Conservation (phyloP, 2,113 vertebrate genomes). For the Xenopus laevis region DNA sequence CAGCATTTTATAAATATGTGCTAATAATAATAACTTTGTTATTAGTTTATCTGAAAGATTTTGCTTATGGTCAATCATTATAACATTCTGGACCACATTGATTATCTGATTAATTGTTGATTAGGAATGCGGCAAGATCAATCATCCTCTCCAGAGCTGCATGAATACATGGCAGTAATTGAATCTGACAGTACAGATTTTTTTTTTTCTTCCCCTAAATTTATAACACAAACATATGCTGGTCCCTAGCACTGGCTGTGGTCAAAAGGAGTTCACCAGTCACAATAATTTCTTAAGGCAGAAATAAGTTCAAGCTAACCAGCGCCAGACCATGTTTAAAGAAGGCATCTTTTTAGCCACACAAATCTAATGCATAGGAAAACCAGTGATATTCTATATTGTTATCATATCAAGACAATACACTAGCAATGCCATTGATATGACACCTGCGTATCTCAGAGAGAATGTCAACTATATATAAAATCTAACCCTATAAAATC, state of each 20-base stretch:
- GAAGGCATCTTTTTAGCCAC: background rate
- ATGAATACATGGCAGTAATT: conserved; percentile 50
- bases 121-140: conserved; percentile 62
- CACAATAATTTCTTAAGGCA: conserved; percentile 11
- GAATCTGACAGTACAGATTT: conserved; percentile 45
- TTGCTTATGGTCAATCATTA: conserved; percentile 62
- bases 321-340: background rate
- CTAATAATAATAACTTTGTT: too few relatives aligned
- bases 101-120: conserved; percentile 71
- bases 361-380: background rate
- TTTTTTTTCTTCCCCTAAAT: conserved; percentile 38
- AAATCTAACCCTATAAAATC: too few relatives aligned
- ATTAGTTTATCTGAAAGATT: conserved; percentile 45
- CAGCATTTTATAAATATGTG: too few relatives aligned
- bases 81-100: conserved; percentile 55
- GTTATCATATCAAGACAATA: too few relatives aligned
- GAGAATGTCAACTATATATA: too few relatives aligned
- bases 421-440: too few relatives aligned
- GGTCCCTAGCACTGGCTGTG: conserved; percentile 31
- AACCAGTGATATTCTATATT: too few relatives aligned
- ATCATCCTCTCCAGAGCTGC: conserved; percentile 56
- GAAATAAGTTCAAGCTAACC: conserved; percentile 5
- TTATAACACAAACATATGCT: conserved; percentile 44
- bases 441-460: too few relatives aligned
- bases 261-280: conserved; percentile 39